Conservation (phyloP, 2,113 vertebrate species). For the Theristicus caerulescens region DNA sequence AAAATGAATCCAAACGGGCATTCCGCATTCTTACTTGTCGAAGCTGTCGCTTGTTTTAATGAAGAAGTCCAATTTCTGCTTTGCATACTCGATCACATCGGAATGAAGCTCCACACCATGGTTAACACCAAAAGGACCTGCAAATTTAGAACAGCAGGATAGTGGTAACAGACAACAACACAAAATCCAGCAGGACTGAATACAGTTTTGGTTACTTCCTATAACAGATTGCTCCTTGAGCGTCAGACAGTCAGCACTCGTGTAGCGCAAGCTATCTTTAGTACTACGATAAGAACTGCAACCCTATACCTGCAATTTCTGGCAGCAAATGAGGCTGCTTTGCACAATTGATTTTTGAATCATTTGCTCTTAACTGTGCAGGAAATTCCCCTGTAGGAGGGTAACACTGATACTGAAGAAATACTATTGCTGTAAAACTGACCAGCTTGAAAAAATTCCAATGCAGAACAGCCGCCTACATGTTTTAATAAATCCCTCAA, state of each 20-base stretch:
- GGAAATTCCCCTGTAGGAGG: background rate
- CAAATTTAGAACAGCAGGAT: background rate
- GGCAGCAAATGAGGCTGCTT: background rate
- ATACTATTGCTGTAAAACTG: background rate
- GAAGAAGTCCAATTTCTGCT: constrained; percentile 93
- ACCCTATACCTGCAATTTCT: background rate
- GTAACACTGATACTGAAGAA: background rate
- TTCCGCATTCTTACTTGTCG: constrained; percentile 83
- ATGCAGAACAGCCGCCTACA: background rate
- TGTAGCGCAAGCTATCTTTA: background rate
- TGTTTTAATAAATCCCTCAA: background rate
- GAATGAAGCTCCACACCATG: constrained; percentile 93
- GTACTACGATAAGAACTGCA: background rate
- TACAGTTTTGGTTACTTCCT: background rate
- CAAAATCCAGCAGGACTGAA: background rate
- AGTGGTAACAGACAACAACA: background rate
- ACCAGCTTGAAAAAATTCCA: background rate
- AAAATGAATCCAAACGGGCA: background rate
- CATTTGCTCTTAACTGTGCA: background rate
- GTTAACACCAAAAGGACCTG: constrained; percentile 95
- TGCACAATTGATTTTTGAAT: background rate
- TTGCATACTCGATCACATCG: constrained; percentile 92
- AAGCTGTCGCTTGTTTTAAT: constrained; percentile 97
- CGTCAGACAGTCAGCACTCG: accelerated
- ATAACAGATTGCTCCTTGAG: background rate